Evolutionary conservation across 2,113 vertebrate genomes (phyloP).

Genomic region (Lagenorhynchus albirostris): DNA sequence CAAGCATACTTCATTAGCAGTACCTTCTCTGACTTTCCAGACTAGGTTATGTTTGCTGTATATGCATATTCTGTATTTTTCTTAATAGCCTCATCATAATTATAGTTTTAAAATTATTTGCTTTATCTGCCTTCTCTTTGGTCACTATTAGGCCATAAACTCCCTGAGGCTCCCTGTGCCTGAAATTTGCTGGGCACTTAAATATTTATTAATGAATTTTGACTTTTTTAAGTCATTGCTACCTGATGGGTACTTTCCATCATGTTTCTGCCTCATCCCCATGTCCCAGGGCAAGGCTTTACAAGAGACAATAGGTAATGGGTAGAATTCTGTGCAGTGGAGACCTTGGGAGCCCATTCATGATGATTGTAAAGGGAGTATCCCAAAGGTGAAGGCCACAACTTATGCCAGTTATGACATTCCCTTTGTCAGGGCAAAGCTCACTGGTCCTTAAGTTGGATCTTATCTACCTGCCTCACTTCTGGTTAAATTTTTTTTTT

Average conservation of each 20-base stretch:
- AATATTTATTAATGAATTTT: not conserved
- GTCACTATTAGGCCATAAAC: not conserved
- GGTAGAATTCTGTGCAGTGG: not conserved
- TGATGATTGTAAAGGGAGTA: not conserved
- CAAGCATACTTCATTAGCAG: not conserved
- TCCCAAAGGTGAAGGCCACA: not conserved
- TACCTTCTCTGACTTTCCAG: not conserved
- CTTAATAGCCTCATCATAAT: not conserved
- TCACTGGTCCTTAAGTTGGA: not conserved
- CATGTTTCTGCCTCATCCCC: not conserved
- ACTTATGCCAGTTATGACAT: not conserved
- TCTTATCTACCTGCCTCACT: not conserved
- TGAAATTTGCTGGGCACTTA: not conserved
- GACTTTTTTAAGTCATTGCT: not conserved
- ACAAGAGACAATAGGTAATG: not conserved
- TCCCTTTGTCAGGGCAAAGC: not conserved
- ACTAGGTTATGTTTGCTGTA: not conserved
- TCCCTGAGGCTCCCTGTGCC: not conserved
- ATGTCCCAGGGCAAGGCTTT: not conserved
- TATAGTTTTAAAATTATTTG: not conserved
- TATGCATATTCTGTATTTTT: not conserved
- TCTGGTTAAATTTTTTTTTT: not conserved
- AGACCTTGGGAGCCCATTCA: not conserved
- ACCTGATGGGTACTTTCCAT: not conserved
- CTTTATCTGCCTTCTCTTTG: not conserved